phyloP scores from a whole-genome alignment of 35 echinoderm and acorn worm genomes.

The Heliocidaris erythrogramma region DNA sequence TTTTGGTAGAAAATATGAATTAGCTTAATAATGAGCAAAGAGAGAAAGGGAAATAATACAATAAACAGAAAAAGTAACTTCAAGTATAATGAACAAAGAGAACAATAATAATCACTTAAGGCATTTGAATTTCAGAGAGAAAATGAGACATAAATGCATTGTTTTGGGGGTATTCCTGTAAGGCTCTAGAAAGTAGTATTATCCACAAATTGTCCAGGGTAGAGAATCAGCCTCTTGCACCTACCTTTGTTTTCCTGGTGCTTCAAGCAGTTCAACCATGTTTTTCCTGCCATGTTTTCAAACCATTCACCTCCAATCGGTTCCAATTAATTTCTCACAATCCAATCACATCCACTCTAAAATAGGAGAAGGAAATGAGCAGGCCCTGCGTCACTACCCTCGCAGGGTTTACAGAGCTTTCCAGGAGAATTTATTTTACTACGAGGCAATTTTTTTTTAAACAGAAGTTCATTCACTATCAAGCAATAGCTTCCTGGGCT shows the following conservation, averaged over 20 bases:
- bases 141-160: too few species aligned
- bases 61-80: too few species aligned
- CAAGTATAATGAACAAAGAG: too few species aligned
- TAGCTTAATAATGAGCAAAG: too few species aligned
- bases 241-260: neutral
- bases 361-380: neutral
- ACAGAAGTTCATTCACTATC: neutral
- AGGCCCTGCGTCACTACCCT: neutral
- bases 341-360: neutral
- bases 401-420: neutral
- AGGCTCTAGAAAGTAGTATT: neutral
- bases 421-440: neutral
- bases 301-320: neutral
- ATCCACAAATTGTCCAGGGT: neutral
- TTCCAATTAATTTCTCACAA: neutral
- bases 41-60: too few species aligned
- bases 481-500: neutral
- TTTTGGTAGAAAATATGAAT: too few species aligned
- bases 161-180: too few species aligned
- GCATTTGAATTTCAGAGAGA: too few species aligned
- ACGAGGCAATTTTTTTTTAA: neutral
- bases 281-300: constrained; percentile 9
- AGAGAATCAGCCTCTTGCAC: neutral
- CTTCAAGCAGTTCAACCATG: constrained; percentile 16
- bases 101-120: too few species aligned